A percentile compares a stretch with the other conserved stretches of the same genome.
Conservation (phyloP, 2,888 invertebrate species). For the Dioctria rufipes region DNA sequence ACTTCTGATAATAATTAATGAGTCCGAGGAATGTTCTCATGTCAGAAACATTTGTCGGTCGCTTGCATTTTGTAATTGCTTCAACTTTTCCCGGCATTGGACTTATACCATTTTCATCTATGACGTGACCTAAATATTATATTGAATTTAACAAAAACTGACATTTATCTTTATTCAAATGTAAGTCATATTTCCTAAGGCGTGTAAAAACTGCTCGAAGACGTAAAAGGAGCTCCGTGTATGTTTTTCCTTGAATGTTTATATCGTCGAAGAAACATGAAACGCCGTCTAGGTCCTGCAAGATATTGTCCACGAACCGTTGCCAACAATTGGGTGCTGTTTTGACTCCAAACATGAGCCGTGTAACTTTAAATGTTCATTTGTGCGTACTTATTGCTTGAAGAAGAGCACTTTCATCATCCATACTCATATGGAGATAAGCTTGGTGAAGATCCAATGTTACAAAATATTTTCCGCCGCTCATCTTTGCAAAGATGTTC, state of each 20-base stretch:
- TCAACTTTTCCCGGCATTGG: constrained; percentile 62
- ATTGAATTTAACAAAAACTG: constrained; percentile 61
- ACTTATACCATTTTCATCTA: constrained; percentile 62
- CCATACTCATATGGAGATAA: no score
- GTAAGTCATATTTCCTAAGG: no score
- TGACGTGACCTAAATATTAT: constrained; percentile 62
- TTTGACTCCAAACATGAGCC: not conserved
- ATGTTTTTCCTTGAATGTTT: not conserved
- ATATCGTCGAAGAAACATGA: constrained; percentile 16
- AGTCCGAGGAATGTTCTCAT: constrained; percentile 56
- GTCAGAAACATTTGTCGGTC: no score
- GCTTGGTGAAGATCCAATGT: not conserved
- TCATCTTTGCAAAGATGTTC: no score
- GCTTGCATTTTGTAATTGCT: constrained; percentile 61
- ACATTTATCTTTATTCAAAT: constrained; percentile 60
- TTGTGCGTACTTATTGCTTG: not conserved
- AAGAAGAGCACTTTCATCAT: not conserved
- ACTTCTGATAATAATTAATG: no score
- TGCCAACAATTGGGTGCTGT: not conserved
- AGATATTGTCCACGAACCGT: not conserved
- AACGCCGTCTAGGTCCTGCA: not conserved
- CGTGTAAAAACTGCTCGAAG: no score
- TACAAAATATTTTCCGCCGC: not conserved
- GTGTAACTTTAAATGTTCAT: not conserved
- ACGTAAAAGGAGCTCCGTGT: no score